phyloP scores from a whole-genome alignment of 2,113 vertebrate genomes.

The Pungitius pungitius region DNA sequence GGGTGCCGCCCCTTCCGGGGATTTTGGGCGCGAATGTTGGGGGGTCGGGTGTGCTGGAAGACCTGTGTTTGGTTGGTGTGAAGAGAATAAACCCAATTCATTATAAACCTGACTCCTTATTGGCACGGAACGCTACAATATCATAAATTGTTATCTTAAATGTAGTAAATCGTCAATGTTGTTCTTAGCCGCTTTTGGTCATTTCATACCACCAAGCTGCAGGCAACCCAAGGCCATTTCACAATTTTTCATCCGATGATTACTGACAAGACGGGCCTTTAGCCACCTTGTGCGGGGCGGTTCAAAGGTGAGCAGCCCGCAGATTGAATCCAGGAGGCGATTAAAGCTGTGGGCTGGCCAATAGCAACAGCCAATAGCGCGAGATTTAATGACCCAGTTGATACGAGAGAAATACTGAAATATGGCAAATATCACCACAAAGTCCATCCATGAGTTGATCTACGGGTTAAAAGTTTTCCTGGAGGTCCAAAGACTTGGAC shows the following conservation, averaged over 20 bases:
- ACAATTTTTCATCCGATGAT: constrained; percentile 49
- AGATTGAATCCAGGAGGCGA: constrained; percentile 56
- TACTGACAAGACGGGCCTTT: constrained; percentile 59
- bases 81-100: no score
- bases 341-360: constrained; percentile 50
- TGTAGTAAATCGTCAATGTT: neutral
- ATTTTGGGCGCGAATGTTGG: no score
- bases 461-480: constrained; percentile 9
- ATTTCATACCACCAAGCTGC: constrained; percentile 15
- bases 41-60: no score
- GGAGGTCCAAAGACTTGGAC: neutral
- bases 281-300: constrained; percentile 29
- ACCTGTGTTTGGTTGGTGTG: no score
- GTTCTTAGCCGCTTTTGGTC: constrained; percentile 18
- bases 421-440: constrained; percentile 19
- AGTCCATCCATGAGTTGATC: constrained; percentile 24
- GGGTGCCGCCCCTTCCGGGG: no score
- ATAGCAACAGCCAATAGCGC: constrained; percentile 33
- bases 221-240: constrained; percentile 34
- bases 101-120: no score
- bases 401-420: constrained; percentile 35
- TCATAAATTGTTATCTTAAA: no score
- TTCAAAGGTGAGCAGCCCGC: constrained; percentile 60
- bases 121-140: no score
- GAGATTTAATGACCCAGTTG: constrained; percentile 53